A percentile compares a stretch with the other conserved stretches of the same genome.
Evolutionary conservation across 2,113 vertebrate genomes (phyloP).

Genomic region (Psittacara wagleri): DNA sequence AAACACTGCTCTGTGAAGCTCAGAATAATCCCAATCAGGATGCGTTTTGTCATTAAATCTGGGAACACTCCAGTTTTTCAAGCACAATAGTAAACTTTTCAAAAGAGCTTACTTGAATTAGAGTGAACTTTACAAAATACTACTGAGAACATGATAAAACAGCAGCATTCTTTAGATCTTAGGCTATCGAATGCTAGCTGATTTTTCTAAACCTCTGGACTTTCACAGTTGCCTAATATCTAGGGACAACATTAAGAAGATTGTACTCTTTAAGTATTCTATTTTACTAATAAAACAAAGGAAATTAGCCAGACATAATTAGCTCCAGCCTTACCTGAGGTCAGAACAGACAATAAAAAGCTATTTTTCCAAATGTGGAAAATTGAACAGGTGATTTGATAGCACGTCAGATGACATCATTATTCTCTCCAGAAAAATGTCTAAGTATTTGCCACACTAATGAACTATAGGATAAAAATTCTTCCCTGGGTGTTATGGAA

Average conservation of each 20-base stretch:
- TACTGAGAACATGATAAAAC: not conserved
- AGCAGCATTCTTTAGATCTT: not conserved
- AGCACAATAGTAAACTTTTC: not conserved
- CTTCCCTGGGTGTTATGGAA: constrained; percentile 60
- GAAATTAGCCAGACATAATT: constrained; percentile 31
- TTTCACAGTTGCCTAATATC: not conserved
- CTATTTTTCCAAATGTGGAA: constrained; percentile 51
- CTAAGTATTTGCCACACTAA: constrained; percentile 69
- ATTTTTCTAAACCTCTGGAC: not conserved
- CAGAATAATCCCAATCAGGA: not conserved
- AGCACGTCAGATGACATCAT: constrained; percentile 69
- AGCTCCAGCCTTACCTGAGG: not conserved
- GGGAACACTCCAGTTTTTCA: not conserved
- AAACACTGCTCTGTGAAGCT: not conserved
- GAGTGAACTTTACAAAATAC: not conserved
- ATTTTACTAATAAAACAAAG: constrained; percentile 43
- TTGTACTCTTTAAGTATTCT: not conserved
- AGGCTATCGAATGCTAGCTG: not conserved
- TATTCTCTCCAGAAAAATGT: constrained; percentile 66
- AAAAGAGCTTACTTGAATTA: not conserved
- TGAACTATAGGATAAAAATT: constrained; percentile 68
- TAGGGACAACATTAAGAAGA: not conserved
- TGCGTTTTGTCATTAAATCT: not conserved
- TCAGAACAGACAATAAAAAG: constrained; percentile 51
- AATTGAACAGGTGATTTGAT: constrained; percentile 65